phyloP scores from a whole-genome alignment of 2,888 invertebrate species.

The Andrena fulva region DNA sequence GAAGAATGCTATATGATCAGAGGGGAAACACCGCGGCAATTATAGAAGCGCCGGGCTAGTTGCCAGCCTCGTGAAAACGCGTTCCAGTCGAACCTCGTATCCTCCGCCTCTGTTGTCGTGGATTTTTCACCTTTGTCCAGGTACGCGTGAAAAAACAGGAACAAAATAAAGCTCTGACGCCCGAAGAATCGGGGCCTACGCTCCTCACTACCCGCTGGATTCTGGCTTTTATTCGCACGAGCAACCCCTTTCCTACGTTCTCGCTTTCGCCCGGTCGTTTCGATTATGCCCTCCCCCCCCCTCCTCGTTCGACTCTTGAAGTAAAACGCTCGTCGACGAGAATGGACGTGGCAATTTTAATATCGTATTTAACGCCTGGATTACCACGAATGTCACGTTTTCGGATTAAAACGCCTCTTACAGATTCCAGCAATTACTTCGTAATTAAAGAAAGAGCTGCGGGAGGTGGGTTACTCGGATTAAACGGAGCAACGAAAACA shows the following conservation, averaged over 20 bases:
- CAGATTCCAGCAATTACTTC: neutral
- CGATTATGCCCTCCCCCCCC: neutral
- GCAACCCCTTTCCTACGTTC: neutral
- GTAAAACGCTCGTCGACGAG: neutral
- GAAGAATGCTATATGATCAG: conserved; percentile 26
- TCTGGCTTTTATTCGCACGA: neutral
- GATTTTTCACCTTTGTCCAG: neutral
- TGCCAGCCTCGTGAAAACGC: neutral
- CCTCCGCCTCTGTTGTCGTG: neutral
- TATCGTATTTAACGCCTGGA: neutral
- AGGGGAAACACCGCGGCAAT: conserved; percentile 17
- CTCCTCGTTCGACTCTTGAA: neutral
- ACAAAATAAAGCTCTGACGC: conserved; percentile 10
- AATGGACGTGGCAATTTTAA: conserved; percentile 27
- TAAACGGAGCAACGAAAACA: neutral
- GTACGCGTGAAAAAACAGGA: neutral
- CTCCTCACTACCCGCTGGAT: neutral
- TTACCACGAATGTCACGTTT: conserved; percentile 1
- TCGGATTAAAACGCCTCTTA: conserved; percentile 14
- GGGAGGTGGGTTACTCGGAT: neutral
- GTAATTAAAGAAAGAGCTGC: neutral
- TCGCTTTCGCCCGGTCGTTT: conserved; percentile 6
- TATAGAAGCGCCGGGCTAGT: neutral
- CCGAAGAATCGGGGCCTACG: neutral
- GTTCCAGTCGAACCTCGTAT: neutral